Conservation (phyloP, 2,888 invertebrate species). For the Pyrgus malvae region DNA sequence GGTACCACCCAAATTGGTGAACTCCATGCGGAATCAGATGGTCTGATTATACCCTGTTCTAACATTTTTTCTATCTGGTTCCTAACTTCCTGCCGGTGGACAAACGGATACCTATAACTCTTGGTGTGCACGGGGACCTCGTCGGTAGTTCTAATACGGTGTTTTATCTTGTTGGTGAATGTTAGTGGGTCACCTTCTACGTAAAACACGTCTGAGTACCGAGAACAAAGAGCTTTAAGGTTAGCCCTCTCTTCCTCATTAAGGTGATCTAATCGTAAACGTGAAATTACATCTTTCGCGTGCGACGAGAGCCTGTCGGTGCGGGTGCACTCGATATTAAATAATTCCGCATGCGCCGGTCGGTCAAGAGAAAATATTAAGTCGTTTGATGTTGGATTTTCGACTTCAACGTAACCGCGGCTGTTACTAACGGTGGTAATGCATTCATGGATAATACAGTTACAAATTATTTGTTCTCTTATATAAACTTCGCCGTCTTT, state of each 20-base stretch:
- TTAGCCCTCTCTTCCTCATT: slow-evolving; percentile 7
- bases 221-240: neutral
- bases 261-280: slow-evolving; percentile 6
- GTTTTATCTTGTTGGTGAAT: slow-evolving; percentile 22
- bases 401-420: slow-evolving; percentile 26
- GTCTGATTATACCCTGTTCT: slow-evolving; percentile 27
- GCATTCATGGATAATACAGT: slow-evolving; percentile 27
- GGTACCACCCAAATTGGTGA: slow-evolving; percentile 29
- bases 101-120: slow-evolving; percentile 26
- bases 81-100: slow-evolving; percentile 25
- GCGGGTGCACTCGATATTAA: slow-evolving; percentile 22
- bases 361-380: slow-evolving; percentile 29
- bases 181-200: slow-evolving; percentile 19
- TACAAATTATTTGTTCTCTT: slow-evolving; percentile 19
- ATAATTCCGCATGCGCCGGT: slow-evolving; percentile 23
- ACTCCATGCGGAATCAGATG: slow-evolving; percentile 30
- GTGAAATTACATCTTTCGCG: neutral
- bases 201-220: slow-evolving; percentile 22
- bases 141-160: slow-evolving; percentile 21
- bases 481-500: slow-evolving; percentile 31
- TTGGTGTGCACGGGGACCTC: slow-evolving; percentile 29
- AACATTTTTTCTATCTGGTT: slow-evolving; percentile 30
- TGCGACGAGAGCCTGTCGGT: slow-evolving; percentile 5
- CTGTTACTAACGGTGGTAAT: slow-evolving; percentile 20
- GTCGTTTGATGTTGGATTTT: slow-evolving; percentile 29